Evolutionary conservation across 2,113 vertebrate species (phyloP), one percentile per base, ranked within the genome.

Genomic region (Barnardius zonarius): DNA sequence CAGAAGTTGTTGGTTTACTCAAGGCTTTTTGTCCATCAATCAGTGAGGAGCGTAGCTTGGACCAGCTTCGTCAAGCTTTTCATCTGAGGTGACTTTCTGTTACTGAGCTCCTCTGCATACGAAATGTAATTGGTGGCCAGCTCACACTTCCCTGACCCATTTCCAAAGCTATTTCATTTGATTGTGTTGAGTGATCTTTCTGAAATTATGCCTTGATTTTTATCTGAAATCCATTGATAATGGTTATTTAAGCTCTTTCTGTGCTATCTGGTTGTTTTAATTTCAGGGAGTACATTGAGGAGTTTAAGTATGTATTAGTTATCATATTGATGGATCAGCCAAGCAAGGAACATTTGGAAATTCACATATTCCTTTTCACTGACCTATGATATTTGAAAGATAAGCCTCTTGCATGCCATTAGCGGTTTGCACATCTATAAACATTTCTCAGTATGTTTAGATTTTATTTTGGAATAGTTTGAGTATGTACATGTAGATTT

Each of bases 201-300:
- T 72, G 90, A 93, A 96, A 96, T 95, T 52, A 93, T 97, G 89
- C 72, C 93, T 96, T 83, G 95, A 90, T 94, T 97, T 95, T 67
- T 88, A 95, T 97, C 90, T 31, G 91, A 91, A 96, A 97, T 96
- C 96, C 91, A 95, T 95, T 68, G 95, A 88, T 90, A 72, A 92
- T 83, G 80, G 93, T 95, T 94, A 92, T 94, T 95, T 94, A 92
- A 95, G 81, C 54, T 68, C 66, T 33, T 93, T 80, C 77, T 77
- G 62, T 20, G 76, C 69, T 95, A 70, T 85, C 80, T 39, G 74
- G 37, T 80, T 92, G 94, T 86, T 97, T 95, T 95, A 96, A 96
- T 97, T 97, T 86, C 92, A 95, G 82, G 55, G 92, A 95, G 83
- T 63, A 87, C 80, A 39, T 74, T 9, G 86, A 93, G 88, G 91